Evolutionary conservation across 2,888 invertebrate genomes (phyloP).

Genomic region (Caenorhabditis angaria): DNA sequence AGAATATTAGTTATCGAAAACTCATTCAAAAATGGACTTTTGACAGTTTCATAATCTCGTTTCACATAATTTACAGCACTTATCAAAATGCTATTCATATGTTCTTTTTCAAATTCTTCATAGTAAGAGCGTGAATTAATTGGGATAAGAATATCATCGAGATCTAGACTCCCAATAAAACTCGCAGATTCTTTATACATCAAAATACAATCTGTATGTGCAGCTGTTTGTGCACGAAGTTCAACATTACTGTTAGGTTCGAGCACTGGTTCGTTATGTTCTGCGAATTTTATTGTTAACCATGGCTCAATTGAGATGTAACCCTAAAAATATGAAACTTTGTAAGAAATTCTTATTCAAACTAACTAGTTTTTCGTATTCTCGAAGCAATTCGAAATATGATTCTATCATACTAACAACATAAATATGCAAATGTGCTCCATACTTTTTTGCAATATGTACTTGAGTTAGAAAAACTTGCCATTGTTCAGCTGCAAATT

Average conservation of each 20-base stretch:
- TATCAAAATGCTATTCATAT: slow-evolving; percentile 19
- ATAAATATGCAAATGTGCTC: slow-evolving; percentile 24
- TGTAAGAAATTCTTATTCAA: background rate
- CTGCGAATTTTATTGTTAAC: slow-evolving; percentile 38
- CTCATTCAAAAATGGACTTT: background rate
- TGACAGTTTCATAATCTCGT: slow-evolving; percentile 20
- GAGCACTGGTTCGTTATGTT: slow-evolving; percentile 31
- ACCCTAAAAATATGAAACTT: slow-evolving; percentile 7
- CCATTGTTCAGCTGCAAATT: slow-evolving; percentile 24
- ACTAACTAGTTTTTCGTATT: slow-evolving; percentile 10
- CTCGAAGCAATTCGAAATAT: slow-evolving; percentile 13
- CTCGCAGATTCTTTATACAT: slow-evolving; percentile 23
- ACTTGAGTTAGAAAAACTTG: background rate
- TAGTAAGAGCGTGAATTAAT: slow-evolving; percentile 23
- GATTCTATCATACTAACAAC: slow-evolving; percentile 11
- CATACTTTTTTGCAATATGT: slow-evolving; percentile 10
- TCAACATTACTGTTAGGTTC: slow-evolving; percentile 52
- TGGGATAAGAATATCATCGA: slow-evolving; percentile 37
- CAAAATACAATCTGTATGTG: slow-evolving; percentile 14
- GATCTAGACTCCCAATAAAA: slow-evolving; percentile 30
- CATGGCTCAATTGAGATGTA: slow-evolving; percentile 44
- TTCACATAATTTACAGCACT: slow-evolving; percentile 28
- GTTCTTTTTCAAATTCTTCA: slow-evolving; percentile 34
- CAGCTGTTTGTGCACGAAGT: slow-evolving; percentile 48
- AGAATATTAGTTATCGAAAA: slow-evolving; percentile 10